Base-by-base conservation (phyloP, 2,113 vertebrate species). In the Myotis yumanensis region DNA sequence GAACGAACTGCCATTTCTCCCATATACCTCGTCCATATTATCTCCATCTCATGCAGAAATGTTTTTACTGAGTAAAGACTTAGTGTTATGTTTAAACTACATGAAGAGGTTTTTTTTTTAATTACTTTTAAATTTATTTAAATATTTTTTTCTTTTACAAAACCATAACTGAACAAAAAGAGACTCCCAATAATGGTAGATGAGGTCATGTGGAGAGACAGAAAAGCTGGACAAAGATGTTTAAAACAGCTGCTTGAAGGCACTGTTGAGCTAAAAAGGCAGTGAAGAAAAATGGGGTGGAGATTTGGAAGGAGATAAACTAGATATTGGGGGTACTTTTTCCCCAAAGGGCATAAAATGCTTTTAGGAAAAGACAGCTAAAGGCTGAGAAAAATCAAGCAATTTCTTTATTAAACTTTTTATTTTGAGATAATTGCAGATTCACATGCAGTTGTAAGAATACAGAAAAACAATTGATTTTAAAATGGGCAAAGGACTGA, bases 101-200 rank as follows among this genome's bases (percentile, higher is more conserved):
- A 66, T 37, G 79, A 59, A 92, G 40, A 89, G 51, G 57, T 91
- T 57, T 48, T 25, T 59, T 68, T 91, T 40, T 37, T 11, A 37
- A 57, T 20, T 51, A 71, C 23, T 84, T 73, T 91, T 75, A 80
- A 90, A 66, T 57, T 68, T 48, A 69, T 69, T 82, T 83, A 22
- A 76, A 75, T 6, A 20, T 77, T 82, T 75, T 77, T 68, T 57
- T 69, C 51, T 85, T 88, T 64, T 64, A 54, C 25, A 95, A 90
- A 95, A 66, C 46, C 35, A 71, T 8, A 92, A 28, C 12, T 66
- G 25, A 89, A 92, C 62, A 77, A 89, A 89, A 77, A 84, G 32
- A 86, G 2, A 66, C 10, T 66, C 54, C 15, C 57, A 80, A n/a
- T 73, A 86, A 84, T 46, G 23, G 12, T 54, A 17, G 23, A 15